Evolutionary conservation across 2,888 invertebrate genomes (phyloP).

Genomic region (Vesta saturnalis): DNA sequence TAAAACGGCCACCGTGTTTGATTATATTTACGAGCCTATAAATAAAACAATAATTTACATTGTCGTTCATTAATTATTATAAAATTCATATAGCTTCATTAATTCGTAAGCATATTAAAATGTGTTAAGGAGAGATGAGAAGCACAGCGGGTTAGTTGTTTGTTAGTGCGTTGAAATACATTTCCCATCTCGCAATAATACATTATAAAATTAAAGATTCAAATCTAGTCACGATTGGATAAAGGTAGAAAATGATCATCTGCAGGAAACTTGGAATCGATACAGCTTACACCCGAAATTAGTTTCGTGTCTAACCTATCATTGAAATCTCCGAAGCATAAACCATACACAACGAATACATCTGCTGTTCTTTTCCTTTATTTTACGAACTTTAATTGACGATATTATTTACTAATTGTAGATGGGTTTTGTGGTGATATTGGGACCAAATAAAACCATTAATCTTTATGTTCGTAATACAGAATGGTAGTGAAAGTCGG

Average conservation of each 20-base stretch:
- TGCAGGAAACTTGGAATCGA: neutral
- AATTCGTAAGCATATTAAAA: neutral
- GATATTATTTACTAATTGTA: neutral
- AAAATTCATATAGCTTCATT: constrained; percentile 1
- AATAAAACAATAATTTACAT: constrained; percentile 9
- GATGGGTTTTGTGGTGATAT: no score
- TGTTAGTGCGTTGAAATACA: constrained; percentile 1
- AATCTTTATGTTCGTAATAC: no score
- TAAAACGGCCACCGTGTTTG: constrained; percentile 21
- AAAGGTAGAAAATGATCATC: neutral
- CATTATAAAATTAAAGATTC: neutral
- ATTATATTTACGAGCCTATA: constrained; percentile 22
- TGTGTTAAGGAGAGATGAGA: no score
- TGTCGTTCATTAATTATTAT: neutral
- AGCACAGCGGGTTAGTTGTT: constrained; percentile 1
- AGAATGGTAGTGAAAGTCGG: no score
- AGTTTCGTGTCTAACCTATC: constrained; percentile 23
- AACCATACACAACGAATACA: constrained; percentile 17
- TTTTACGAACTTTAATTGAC: neutral
- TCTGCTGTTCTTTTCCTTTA: neutral
- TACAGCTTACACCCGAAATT: constrained; percentile 14
- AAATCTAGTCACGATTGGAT: neutral
- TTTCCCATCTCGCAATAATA: neutral
- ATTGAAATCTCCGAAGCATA: constrained; percentile 23
- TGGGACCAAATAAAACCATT: neutral